A percentile compares a stretch with the other conserved stretches of the same genome.
phyloP scores from a whole-genome alignment of 2,888 invertebrate species.

The Leptinotarsa haldemani region DNA sequence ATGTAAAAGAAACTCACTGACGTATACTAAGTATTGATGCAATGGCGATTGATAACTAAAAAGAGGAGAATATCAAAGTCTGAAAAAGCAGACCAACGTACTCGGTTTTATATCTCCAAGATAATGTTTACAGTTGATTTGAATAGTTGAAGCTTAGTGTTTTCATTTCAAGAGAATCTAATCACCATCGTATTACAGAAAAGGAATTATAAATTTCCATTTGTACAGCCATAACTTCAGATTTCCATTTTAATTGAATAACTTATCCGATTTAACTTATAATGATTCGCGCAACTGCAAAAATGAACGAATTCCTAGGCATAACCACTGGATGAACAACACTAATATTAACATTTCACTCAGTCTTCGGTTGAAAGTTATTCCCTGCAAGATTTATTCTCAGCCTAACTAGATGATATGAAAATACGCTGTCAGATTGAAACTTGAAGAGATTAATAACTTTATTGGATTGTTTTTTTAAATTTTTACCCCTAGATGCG shows the following conservation, averaged over 20 bases:
- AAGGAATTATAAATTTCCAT: slow-evolving; percentile 40
- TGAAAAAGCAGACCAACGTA: neutral
- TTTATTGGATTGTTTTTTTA: no score
- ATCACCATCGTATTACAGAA: slow-evolving; percentile 34
- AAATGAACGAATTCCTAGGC: slow-evolving; percentile 8
- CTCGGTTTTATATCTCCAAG: neutral
- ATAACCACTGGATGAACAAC: neutral
- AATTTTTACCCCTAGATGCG: no score
- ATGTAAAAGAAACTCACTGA: no score
- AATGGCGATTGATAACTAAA: no score
- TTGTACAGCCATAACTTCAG: slow-evolving; percentile 32
- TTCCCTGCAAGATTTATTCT: neutral
- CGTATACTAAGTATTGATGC: no score
- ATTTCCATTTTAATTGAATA: slow-evolving; percentile 44
- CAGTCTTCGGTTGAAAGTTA: neutral
- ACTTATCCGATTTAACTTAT: slow-evolving; percentile 42
- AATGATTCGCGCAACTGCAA: slow-evolving; percentile 30
- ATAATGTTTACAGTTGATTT: neutral
- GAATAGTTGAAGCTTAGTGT: slow-evolving; percentile 13
- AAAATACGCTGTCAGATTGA: neutral
- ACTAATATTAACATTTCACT: neutral
- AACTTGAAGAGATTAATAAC: neutral
- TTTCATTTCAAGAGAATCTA: slow-evolving; percentile 32
- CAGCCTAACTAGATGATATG: neutral
- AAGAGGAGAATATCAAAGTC: neutral